phyloP scores from a whole-genome alignment of 2,113 vertebrate genomes.

The Heloderma charlesbogerti region DNA sequence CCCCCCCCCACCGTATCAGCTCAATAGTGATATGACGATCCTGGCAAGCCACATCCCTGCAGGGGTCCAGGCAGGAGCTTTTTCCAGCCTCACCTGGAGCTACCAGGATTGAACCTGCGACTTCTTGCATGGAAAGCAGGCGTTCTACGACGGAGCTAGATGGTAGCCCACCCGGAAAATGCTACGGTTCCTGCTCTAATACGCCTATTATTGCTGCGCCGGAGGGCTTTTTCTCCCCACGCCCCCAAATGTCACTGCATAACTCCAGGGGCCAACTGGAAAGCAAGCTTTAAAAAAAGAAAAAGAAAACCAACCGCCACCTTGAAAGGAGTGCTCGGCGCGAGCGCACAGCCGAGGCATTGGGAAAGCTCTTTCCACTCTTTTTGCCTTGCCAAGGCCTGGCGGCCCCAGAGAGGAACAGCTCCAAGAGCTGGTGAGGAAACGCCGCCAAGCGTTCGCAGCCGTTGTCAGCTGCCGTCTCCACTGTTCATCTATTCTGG shows the following conservation, averaged over 20 bases:
- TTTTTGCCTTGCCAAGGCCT: not conserved
- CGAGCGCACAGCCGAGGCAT: not conserved
- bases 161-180: not conserved
- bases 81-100: too few species aligned
- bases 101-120: too few species aligned
- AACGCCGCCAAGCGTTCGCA: not conserved
- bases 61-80: too few species aligned
- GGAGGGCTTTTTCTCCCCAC: not conserved
- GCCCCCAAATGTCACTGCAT: not conserved
- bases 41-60: too few species aligned
- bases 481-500: slow-evolving; percentile 24
- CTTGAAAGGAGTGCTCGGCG: not conserved
- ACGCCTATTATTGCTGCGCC: too few species aligned
- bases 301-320: not conserved
- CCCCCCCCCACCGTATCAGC: too few species aligned
- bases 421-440: not conserved
- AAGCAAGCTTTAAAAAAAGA: not conserved
- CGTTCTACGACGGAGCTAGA: too few species aligned
- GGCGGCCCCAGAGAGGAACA: not conserved
- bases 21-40: too few species aligned
- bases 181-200: not conserved
- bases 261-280: not conserved
- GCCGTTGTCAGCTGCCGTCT: not conserved
- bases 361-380: not conserved
- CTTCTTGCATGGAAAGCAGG: too few species aligned